A percentile compares a stretch with the other conserved stretches of the same genome.
phyloP scores from a whole-genome alignment of 2,888 invertebrate species.

The Dicroscelio sp. region DNA sequence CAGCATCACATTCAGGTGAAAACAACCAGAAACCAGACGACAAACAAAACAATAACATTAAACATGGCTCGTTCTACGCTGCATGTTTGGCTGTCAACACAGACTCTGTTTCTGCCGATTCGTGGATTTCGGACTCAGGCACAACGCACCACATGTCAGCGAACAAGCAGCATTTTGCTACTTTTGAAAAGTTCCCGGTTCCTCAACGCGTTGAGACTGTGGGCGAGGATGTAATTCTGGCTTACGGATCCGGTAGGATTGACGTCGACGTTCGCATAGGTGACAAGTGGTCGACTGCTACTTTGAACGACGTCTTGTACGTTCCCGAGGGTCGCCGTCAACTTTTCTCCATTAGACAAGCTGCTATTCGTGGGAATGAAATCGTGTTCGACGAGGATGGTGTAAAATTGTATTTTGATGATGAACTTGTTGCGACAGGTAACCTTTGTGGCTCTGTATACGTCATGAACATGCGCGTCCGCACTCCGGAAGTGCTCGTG shows the following conservation, averaged over 20 bases:
- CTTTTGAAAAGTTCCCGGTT: slow-evolving; percentile 66
- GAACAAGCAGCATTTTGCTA: slow-evolving; percentile 66
- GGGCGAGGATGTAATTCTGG: slow-evolving; percentile 68
- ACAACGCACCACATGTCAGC: slow-evolving; percentile 70
- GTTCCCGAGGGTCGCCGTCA: slow-evolving; percentile 65
- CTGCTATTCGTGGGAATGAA: slow-evolving; percentile 73
- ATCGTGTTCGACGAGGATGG: slow-evolving; percentile 70
- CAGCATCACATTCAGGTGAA: too few species aligned
- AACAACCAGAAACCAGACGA: too few species aligned
- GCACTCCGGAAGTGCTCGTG: slow-evolving; percentile 54
- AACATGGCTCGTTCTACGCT: slow-evolving; percentile 70
- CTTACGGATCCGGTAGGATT: slow-evolving; percentile 37
- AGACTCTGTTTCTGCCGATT: slow-evolving; percentile 63
- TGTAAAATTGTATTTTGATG: slow-evolving; percentile 66
- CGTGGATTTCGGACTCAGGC: slow-evolving; percentile 79
- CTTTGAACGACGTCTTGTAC: slow-evolving; percentile 74
- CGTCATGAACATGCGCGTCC: slow-evolving; percentile 79
- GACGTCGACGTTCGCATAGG: background rate
- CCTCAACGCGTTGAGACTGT: slow-evolving; percentile 72
- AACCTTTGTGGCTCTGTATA: slow-evolving; percentile 68
- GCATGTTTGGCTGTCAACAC: slow-evolving; percentile 61
- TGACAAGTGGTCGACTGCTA: slow-evolving; percentile 51
- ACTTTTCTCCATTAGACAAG: slow-evolving; percentile 81
- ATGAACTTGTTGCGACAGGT: slow-evolving; percentile 78
- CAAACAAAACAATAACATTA: too few species aligned